These are phyloP conservation scores for Saccostrea echinata DNA, from an alignment of 1,140 invertebrate genomes.

Conservation along the genomic window DNA sequence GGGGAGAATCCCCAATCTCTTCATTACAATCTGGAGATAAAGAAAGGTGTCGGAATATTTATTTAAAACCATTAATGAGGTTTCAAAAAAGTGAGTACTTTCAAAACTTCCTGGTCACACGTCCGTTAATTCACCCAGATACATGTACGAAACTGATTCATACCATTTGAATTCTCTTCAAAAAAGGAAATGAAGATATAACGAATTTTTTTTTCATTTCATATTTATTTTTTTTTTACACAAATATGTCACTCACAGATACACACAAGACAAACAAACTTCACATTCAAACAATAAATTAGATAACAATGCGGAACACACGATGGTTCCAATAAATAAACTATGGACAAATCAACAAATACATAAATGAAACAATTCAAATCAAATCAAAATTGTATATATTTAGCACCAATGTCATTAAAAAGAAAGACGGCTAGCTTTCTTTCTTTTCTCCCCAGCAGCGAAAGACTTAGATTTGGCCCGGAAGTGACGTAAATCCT, in stretches of 20 bases:
- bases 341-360: conserved; percentile 8
- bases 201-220: background rate
- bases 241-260: background rate
- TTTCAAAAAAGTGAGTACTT: too few species aligned
- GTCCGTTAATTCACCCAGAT: too few species aligned
- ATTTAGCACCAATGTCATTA: background rate
- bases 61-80: too few species aligned
- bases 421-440: background rate
- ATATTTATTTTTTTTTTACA: background rate
- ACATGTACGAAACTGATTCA: too few species aligned
- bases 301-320: background rate
- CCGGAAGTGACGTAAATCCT: conserved; percentile 87
- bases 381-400: background rate
- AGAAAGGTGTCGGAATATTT: too few species aligned
- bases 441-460: conserved; percentile 62
- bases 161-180: too few species aligned
- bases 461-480: conserved; percentile 87
- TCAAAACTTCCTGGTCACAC: too few species aligned
- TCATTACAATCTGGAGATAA: too few species aligned
- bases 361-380: background rate
- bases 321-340: conserved; percentile 14
- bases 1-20: too few species aligned
- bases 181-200: background rate
- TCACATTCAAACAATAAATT: conserved; percentile 21
- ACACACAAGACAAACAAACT: background rate